Evolutionary conservation across 2,888 invertebrate genomes (phyloP).

Genomic region (Pheosia gnoma): DNA sequence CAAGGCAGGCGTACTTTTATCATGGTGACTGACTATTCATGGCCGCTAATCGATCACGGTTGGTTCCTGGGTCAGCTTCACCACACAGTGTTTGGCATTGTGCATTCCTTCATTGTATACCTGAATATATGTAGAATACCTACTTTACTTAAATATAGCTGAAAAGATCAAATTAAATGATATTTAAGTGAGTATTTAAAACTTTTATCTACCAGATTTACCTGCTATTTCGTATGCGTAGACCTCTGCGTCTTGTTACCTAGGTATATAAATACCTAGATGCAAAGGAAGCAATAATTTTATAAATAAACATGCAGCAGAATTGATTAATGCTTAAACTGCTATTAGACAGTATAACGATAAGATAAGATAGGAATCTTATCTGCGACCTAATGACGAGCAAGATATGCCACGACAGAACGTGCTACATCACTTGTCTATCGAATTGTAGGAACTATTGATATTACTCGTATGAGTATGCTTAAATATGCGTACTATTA

Average conservation of each 20-base stretch:
- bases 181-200: too few species aligned
- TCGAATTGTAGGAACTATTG: slow-evolving; percentile 1
- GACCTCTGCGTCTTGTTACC: too few species aligned
- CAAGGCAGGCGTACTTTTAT: not conserved
- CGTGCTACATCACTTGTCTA: slow-evolving; percentile 5
- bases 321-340: not conserved
- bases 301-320: not conserved
- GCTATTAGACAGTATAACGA: not conserved
- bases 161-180: too few species aligned
- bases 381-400: not conserved
- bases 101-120: too few species aligned
- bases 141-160: too few species aligned
- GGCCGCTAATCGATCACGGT: not conserved
- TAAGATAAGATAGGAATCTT: not conserved
- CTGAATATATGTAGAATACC: too few species aligned
- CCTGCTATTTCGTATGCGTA: too few species aligned
- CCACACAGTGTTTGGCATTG: not conserved
- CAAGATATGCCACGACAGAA: not conserved
- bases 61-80: not conserved
- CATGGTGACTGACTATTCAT: not conserved
- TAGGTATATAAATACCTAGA: not conserved
- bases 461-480: slow-evolving; percentile 16
- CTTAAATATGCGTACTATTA: slow-evolving; percentile 29
- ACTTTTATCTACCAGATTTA: too few species aligned
- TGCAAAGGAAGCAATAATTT: not conserved